Conservation (phyloP, 2,888 invertebrate genomes). For the Drosophila subsilvestris region DNA sequence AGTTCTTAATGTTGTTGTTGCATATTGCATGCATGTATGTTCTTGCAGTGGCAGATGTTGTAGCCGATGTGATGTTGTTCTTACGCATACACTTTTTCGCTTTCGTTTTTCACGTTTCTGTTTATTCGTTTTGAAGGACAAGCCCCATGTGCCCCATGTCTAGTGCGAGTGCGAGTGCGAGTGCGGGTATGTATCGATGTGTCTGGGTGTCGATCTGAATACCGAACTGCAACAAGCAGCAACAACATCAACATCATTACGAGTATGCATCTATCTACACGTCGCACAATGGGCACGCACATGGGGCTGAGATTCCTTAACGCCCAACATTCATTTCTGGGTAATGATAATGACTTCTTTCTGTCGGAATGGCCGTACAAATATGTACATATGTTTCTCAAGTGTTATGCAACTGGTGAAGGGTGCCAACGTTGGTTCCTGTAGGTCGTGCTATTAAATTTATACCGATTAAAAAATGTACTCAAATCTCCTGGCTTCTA, state of each 20-base stretch:
- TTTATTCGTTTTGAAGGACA: slow-evolving; percentile 76
- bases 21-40: background rate
- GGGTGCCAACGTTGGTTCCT: background rate
- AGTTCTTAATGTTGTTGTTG: slow-evolving; percentile 32
- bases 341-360: background rate
- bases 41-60: slow-evolving; percentile 17
- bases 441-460: background rate
- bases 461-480: background rate
- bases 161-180: slow-evolving; percentile 28
- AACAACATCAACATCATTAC: slow-evolving; percentile 12
- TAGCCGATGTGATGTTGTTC: slow-evolving; percentile 22
- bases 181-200: slow-evolving; percentile 30
- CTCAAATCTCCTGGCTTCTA: too few species aligned
- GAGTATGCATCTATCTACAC: slow-evolving; percentile 26
- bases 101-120: slow-evolving; percentile 68
- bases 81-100: slow-evolving; percentile 71
- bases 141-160: slow-evolving; percentile 57
- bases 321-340: background rate
- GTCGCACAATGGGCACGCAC: slow-evolving; percentile 19
- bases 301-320: slow-evolving; percentile 11
- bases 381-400: background rate
- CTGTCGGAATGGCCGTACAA: background rate
- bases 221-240: slow-evolving; percentile 59
- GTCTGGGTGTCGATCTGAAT: slow-evolving; percentile 77
- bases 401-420: background rate